A percentile compares a stretch with the other conserved stretches of the same genome.
Conservation (phyloP, 2,113 vertebrate species). For the Notothenia coriiceps region DNA sequence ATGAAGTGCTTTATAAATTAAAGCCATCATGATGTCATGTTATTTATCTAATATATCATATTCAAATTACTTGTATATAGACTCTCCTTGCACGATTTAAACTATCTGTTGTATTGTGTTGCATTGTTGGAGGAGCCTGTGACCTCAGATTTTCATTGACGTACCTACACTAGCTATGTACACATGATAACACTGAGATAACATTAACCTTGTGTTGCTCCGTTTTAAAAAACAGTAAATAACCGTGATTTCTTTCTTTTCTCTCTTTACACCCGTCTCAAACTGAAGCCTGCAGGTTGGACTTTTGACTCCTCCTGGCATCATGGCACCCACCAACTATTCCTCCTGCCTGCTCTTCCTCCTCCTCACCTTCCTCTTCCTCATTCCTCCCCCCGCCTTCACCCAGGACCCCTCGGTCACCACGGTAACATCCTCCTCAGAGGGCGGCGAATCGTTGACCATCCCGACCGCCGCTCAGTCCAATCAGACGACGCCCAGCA, state of each 20-base stretch:
- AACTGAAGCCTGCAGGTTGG: slow-evolving; percentile 44
- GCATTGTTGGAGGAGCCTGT: too few relatives aligned
- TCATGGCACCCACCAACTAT: slow-evolving; percentile 55
- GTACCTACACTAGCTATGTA: too few relatives aligned
- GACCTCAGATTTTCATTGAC: too few relatives aligned
- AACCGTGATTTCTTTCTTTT: not conserved
- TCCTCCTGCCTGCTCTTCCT: slow-evolving; percentile 47
- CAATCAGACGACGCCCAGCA: slow-evolving; percentile 65
- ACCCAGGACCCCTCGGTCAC: slow-evolving; percentile 67
- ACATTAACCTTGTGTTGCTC: too few relatives aligned
- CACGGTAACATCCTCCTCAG: slow-evolving; percentile 32
- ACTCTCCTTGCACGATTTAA: too few relatives aligned
- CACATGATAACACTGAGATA: too few relatives aligned
- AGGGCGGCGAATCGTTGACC: slow-evolving; percentile 29
- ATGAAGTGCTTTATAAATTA: too few relatives aligned
- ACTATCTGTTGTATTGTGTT: too few relatives aligned
- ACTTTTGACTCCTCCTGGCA: slow-evolving; percentile 40
- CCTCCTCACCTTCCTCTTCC: slow-evolving; percentile 36
- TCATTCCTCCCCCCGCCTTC: slow-evolving; percentile 36
- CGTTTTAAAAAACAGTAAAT: too few relatives aligned
- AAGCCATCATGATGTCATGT: too few relatives aligned
- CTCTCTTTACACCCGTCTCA: slow-evolving; percentile 2
- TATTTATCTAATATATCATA: too few relatives aligned
- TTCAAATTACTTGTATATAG: too few relatives aligned
- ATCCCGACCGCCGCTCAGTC: slow-evolving; percentile 43